Conservation (phyloP, 2,888 invertebrate genomes). For the Campopleginae sp. region DNA sequence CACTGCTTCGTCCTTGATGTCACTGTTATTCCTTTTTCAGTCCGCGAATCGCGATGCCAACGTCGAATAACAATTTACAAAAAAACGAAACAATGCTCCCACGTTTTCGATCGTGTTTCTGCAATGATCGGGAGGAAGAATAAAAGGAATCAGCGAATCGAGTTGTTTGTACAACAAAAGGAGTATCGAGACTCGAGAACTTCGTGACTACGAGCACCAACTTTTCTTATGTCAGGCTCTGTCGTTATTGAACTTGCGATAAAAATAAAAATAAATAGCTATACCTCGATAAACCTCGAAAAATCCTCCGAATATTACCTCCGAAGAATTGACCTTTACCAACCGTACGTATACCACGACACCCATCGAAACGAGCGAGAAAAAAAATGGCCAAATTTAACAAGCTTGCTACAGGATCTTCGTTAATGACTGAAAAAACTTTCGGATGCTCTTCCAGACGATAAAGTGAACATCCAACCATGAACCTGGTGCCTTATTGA, state of each 20-base stretch:
- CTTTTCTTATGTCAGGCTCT: not conserved
- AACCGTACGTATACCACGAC: not conserved
- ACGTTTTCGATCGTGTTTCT: not conserved
- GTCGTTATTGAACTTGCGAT: slow-evolving; percentile 4
- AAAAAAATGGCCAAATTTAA: not conserved
- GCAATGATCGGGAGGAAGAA: slow-evolving; percentile 11
- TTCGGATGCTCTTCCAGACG: not conserved
- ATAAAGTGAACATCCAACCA: not conserved
- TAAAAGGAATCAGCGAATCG: slow-evolving; percentile 16
- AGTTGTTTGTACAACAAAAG: slow-evolving; percentile 8
- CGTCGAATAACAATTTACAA: slow-evolving; percentile 22
- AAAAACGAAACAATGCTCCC: slow-evolving; percentile 14
- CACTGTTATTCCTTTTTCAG: not conserved
- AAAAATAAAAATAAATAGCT: slow-evolving; percentile 25
- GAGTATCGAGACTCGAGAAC: slow-evolving; percentile 12
- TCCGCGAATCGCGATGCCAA: not conserved
- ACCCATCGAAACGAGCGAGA: slow-evolving; percentile 4
- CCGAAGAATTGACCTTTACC: slow-evolving; percentile 13
- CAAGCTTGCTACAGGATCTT: not conserved
- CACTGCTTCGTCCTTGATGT: slow-evolving; percentile 15
- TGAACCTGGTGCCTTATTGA: slow-evolving; percentile 22
- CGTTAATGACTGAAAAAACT: slow-evolving; percentile 18
- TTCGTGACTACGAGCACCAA: not conserved
- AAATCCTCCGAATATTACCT: not conserved
- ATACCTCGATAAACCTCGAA: not conserved